Conservation (phyloP, 1,140 invertebrate genomes). For the Ladona fulva region DNA sequence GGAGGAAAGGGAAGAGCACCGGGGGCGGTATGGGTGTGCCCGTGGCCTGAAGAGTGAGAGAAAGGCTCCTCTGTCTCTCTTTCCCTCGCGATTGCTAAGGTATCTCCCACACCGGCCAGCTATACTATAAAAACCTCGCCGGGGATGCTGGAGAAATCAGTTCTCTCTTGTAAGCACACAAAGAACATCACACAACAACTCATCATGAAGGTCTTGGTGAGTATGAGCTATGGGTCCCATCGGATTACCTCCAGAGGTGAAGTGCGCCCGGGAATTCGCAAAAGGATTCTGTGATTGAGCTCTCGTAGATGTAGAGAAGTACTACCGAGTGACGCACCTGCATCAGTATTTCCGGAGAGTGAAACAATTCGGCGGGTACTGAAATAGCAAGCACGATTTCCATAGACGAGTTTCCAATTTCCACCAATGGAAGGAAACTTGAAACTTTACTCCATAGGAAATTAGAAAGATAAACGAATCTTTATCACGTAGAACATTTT, state of each 20-base stretch:
- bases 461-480: too few relatives aligned
- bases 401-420: too few relatives aligned
- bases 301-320: too few relatives aligned
- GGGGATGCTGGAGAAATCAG: neutral
- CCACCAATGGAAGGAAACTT: too few relatives aligned
- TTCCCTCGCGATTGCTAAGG: neutral
- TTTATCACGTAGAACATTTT: too few relatives aligned
- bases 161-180: neutral
- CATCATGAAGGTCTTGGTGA: slow-evolving; percentile 3
- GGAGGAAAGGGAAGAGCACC: neutral
- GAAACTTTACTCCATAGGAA: too few relatives aligned
- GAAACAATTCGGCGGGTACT: too few relatives aligned
- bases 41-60: neutral
- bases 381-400: too few relatives aligned
- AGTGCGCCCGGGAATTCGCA: neutral
- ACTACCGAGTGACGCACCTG: too few relatives aligned
- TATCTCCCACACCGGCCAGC: neutral
- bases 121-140: neutral
- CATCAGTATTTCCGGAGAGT: too few relatives aligned
- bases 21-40: neutral
- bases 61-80: neutral
- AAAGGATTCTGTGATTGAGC: too few relatives aligned
- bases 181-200: neutral
- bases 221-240: neutral
- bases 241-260: neutral